A percentile compares a stretch with the other conserved stretches of the same genome.
Conservation (phyloP, 37 sponge, comb jelly and placozoan species). For the Petrosia ficiformis region DNA sequence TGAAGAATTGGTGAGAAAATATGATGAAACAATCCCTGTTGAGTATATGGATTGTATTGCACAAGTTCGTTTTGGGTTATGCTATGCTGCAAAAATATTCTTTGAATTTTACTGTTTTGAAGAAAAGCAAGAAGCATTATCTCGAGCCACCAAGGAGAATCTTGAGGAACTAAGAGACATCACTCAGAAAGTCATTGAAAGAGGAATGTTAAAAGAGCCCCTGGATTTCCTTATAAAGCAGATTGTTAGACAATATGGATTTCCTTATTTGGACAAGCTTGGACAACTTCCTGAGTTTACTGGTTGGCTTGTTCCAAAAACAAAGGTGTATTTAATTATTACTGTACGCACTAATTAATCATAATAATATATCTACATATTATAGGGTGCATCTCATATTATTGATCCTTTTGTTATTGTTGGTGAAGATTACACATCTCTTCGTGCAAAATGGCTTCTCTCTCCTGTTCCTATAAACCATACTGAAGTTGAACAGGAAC, state of each 20-base stretch:
- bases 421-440: not conserved
- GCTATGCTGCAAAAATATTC: not conserved
- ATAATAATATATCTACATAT: too few species aligned
- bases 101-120: not conserved
- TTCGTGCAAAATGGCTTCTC: not conserved
- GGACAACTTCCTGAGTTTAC: not conserved
- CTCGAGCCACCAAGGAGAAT: not conserved
- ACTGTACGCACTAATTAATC: too few species aligned
- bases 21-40: not conserved
- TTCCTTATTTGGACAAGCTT: not conserved
- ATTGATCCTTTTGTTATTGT: not conserved
- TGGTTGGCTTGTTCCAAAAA: not conserved
- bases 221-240: not conserved
- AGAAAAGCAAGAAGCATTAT: not conserved
- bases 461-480: not conserved
- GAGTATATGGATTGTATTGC: not conserved
- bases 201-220: not conserved
- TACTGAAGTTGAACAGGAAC: not conserved
- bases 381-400: too few species aligned
- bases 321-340: not conserved
- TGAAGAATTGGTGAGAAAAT: not conserved
- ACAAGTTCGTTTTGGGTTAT: conserved; percentile 3
- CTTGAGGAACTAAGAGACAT: not conserved
- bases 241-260: conserved; percentile 11
- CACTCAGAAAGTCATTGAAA: not conserved